Evolutionary conservation across 2,888 invertebrate genomes (phyloP), one percentile per base, ranked within the genome.

Genomic region (Dermolepida albohirtum): DNA sequence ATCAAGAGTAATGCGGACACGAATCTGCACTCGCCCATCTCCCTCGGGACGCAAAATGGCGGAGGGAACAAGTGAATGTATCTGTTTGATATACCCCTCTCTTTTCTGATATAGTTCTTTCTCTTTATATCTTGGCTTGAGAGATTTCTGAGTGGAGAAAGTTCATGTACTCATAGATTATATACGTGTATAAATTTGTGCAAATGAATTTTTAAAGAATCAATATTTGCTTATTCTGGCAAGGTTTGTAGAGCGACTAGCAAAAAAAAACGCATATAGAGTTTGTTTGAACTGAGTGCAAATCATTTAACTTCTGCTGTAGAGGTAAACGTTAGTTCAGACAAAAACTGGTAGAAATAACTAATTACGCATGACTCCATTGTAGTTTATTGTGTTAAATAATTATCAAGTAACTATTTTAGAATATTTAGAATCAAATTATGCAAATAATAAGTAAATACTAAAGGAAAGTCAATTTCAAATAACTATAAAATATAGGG

Each of bases 1-100:
- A 87, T 87, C 87, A 87, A 87, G 87, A 87, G 86, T 87, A 87
- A 87, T 87, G 87, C 86, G 85, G 86, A 87, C 87, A 87, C 85
- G 87, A 85, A 87, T 87, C 86, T 86, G 87, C 86, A 86, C 87
- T 86, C 85, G 84, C 79, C 77, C 74, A 76, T 78, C 79, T 83
- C 84, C 83, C 80, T 75, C 77, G 83, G 81, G 80, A 81, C 74
- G 74, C 77, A 79, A 80, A 80, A 80, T 81, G 81, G 80, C 80
- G 81, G 76, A 76, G 77, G 72, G 74, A 72, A 74, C 75, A 76
- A 76, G 75, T 73, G 71, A 73, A 72, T 70, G 73, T 71, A 72
- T 70, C 59, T 59, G 41, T 59, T 44, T 17, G 44, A 27, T 12
- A 27, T 43, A 16, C 44, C 59, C 57, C 47, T 66, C 66, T 43